Percentiles rank a stretch among this genome's conserved stretches.
These are phyloP conservation scores for Mionectes macconnelli DNA, from an alignment of 2,113 vertebrate species.

Conservation along the genomic window DNA sequence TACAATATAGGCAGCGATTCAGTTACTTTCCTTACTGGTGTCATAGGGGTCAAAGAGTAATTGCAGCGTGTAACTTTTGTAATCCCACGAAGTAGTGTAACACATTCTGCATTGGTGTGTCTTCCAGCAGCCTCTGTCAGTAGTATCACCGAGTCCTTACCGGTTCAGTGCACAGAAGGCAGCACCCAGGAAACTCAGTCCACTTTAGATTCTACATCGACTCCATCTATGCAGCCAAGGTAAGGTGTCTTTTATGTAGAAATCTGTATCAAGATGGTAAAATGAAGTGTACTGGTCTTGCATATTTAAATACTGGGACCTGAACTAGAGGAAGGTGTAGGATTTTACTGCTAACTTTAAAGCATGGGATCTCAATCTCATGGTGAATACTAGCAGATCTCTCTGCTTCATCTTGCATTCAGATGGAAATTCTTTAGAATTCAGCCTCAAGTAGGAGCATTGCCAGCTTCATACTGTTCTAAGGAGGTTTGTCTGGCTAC, in stretches of 20 bases:
- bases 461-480: conserved; percentile 8
- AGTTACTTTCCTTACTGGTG: neutral
- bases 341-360: neutral
- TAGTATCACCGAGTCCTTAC: conserved; percentile 80
- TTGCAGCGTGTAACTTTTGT: neutral
- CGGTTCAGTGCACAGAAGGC: conserved; percentile 76
- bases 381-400: neutral
- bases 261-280: neutral
- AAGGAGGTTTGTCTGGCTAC: neutral
- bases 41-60: neutral
- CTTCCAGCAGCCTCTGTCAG: conserved; percentile 76
- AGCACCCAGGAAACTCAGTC: conserved; percentile 64
- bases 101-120: neutral
- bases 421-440: conserved; percentile 51
- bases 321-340: neutral
- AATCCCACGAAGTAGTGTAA: neutral
- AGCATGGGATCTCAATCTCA: neutral
- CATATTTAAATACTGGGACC: neutral
- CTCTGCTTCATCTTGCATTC: neutral
- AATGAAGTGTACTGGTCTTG: neutral
- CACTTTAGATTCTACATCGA: conserved; percentile 63
- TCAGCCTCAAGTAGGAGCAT: neutral
- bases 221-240: conserved; percentile 76
- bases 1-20: neutral
- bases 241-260: conserved; percentile 18